phyloP scores from a whole-genome alignment of 2,113 vertebrate genomes.

The Centropus unirufus region DNA sequence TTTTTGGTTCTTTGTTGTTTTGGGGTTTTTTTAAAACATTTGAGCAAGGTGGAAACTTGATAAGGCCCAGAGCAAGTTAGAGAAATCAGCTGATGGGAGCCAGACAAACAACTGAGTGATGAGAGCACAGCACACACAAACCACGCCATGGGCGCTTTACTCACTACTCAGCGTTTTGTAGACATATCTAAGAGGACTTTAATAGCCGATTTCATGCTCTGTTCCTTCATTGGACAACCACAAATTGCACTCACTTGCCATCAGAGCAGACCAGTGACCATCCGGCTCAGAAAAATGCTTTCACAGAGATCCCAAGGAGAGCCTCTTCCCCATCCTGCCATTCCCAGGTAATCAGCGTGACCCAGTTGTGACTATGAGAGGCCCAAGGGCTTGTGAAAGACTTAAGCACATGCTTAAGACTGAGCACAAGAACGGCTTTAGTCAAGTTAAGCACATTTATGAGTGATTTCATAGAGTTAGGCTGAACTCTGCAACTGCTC shows the following conservation, averaged over 20 bases:
- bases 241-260: slow-evolving; percentile 21
- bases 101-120: background rate
- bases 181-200: background rate
- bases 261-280: background rate
- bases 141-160: rapidly evolving
- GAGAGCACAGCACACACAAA: background rate
- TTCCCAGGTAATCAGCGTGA: background rate
- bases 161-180: background rate
- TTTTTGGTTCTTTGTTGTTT: background rate
- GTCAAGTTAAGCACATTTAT: background rate
- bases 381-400: background rate
- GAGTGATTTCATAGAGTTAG: background rate
- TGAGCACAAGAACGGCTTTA: background rate
- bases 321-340: background rate
- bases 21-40: background rate
- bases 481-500: slow-evolving; percentile 27
- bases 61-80: background rate
- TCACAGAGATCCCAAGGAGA: background rate
- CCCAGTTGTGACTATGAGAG: background rate
- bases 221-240: background rate
- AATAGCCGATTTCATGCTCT: background rate
- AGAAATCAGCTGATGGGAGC: background rate
- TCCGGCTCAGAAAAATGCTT: background rate
- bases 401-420: background rate
- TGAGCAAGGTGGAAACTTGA: background rate